Base-by-base conservation (phyloP, 2,797 vertebrate species). In the Adelosebastes latens region DNA sequence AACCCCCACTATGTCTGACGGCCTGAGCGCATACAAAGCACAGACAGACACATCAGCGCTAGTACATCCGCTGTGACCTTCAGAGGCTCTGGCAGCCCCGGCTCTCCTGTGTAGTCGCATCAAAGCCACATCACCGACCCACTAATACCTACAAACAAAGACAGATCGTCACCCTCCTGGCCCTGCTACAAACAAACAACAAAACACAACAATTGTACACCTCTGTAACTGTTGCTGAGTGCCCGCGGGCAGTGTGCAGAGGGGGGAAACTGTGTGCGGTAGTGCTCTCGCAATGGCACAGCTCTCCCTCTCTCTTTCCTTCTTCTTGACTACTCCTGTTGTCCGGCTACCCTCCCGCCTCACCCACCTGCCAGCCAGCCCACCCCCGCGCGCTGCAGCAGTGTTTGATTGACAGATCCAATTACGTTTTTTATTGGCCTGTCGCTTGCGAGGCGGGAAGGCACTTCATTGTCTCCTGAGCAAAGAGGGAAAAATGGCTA, bases 391-490 rank as follows among this genome's bases (percentile, higher is more conserved):
- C 85, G 73, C 86, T 85, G 93, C 91, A 87, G 85, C 88, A 86
- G 63, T 1, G 78, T 87, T 83, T 95, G 95, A 96, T 89, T 95
- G 95, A 95, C 95, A 94, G 93, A 95, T 96, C 94, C 95, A 95
- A 96, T 96, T 96, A 96, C 85, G 88, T 91, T 95, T 94, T 94
- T 94, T 95, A 95, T 95, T 96, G 94, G 93, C 90, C 94, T 93
- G 94, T 94, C 93, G 88, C 88, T 93, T 69, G 89, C 82, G 16
- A 90, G 92, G 92, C 82, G 88, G 89, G 91, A 90, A 93, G 93
- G 93, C 89, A 92, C 94, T 95, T 95, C 92, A 94, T 95, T 95
- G 95, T 96, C 93, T 93, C 92, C 90, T 66, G 85, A 93, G 88
- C 84, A 90, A 91, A 86, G 79, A 84, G 75, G 49, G 86, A 72